Evolutionary conservation across 1,140 invertebrate genomes (phyloP), one percentile per base, ranked within the genome.

Genomic region (Rhopalosiphum maidis): DNA sequence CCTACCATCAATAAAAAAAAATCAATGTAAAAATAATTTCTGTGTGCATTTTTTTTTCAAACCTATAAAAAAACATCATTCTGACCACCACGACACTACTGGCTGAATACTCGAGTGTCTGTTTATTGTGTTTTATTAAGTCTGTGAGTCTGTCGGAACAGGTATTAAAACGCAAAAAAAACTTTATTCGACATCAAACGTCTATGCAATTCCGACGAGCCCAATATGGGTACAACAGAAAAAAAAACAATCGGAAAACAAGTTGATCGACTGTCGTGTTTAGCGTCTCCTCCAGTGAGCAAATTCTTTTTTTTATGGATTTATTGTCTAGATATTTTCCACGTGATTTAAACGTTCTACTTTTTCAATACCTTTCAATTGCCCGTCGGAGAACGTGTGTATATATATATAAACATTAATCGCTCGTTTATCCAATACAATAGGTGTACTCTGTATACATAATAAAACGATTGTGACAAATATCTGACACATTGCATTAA

Each of bases 231-330:
- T 60, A 41, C 30, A 30, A 41, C 22, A 90, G 23, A 60, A 41
- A 60, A 89, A 86, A 55, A 55, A 90, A 90, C 88, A 60, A 90
- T 90, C 51, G 22, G 35, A 60, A 90, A 90, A 90, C 88, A 60
- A 60, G 88, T 90, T 41, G 51, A 37, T 90, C 54, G 54, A 11
- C 41, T 60, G 54, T 60, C 48, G 87, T 54, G 86, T 90, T 90
- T 90, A 90, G 88, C 51, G 88, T 90, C 88, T 90, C 54, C 37
- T 90, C 88, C 35, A 60, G 54, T 15, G 54, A 60, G 11, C 48
- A 60, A 90, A 90, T 37, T 55, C 4, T 90, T 90, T 89, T 37
- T 90, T 55, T 90, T 60, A 90, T 41, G 22, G n/a, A 23, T 51
- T 54, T 89, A 89, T 48, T 35, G 88, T 55, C 51, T 90, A 54